phyloP scores from a whole-genome alignment of 2,113 vertebrate genomes.

The Baryphthengus martii region DNA sequence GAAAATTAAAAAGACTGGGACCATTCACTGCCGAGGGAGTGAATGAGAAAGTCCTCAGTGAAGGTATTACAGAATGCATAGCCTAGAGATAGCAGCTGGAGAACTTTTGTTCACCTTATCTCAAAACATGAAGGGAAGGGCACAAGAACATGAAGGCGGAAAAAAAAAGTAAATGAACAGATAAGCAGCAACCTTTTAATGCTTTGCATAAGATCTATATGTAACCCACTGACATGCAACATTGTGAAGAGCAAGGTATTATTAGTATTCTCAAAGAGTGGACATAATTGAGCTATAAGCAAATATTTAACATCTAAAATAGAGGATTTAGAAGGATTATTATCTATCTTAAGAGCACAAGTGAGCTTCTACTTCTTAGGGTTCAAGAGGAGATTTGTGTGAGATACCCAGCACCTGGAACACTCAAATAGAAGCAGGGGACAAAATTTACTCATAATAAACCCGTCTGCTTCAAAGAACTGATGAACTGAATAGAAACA shows the following conservation, averaged over 20 bases:
- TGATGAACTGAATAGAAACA: background rate
- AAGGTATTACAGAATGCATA: background rate
- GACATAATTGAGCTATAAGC: background rate
- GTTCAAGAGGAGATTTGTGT: background rate
- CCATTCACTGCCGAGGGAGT: background rate
- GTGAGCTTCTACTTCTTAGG: background rate
- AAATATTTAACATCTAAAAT: slow-evolving; percentile 23
- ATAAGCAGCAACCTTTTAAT: background rate
- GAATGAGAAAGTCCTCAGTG: background rate
- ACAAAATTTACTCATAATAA: background rate
- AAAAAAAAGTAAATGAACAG: background rate
- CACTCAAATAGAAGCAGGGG: background rate
- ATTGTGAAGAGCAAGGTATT: background rate
- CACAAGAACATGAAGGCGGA: background rate
- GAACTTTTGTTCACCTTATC: slow-evolving; percentile 34
- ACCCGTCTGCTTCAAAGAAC: background rate
- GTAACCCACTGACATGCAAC: background rate
- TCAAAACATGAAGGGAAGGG: background rate
- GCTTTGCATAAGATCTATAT: background rate
- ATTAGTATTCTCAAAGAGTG: background rate
- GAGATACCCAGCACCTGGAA: background rate
- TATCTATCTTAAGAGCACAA: background rate
- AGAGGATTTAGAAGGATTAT: background rate
- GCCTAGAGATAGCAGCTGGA: background rate
- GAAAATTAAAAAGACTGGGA: background rate